Evolutionary conservation across 2,797 vertebrate species (phyloP).

Genomic region (Rhabdomys pumilio): DNA sequence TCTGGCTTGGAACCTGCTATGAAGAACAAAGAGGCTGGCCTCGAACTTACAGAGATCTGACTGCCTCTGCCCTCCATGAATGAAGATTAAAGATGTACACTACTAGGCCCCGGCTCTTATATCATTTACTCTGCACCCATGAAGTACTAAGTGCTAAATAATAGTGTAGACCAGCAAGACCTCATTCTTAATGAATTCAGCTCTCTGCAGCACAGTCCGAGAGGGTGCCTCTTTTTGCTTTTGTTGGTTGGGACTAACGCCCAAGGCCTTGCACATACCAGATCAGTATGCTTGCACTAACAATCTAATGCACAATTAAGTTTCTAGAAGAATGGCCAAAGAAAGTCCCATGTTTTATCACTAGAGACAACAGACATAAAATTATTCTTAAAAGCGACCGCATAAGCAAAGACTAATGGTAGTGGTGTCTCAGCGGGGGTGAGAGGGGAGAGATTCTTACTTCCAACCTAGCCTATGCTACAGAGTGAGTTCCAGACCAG

Average conservation of each 20-base stretch:
- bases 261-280: not conserved
- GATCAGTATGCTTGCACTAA: not conserved
- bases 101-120: not conserved
- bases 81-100: not conserved
- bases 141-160: constrained; percentile 27
- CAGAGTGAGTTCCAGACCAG: not conserved
- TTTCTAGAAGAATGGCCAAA: constrained; percentile 13
- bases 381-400: constrained; percentile 1
- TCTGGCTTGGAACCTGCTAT: not conserved
- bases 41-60: not conserved
- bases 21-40: not conserved
- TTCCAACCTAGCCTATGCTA: not conserved
- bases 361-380: constrained; percentile 29
- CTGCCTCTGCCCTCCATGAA: not conserved
- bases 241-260: not conserved
- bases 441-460: not conserved
- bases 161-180: not conserved
- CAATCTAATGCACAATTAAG: not conserved
- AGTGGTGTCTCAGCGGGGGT: not conserved
- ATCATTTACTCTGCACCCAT: not conserved
- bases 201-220: not conserved
- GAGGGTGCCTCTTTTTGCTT: not conserved
- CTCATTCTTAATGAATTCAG: constrained; percentile 6
- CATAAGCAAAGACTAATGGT: not conserved
- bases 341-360: constrained; percentile 46